Evolutionary conservation across 2,113 vertebrate genomes (phyloP).

Genomic region (Lepidothrix coronata): DNA sequence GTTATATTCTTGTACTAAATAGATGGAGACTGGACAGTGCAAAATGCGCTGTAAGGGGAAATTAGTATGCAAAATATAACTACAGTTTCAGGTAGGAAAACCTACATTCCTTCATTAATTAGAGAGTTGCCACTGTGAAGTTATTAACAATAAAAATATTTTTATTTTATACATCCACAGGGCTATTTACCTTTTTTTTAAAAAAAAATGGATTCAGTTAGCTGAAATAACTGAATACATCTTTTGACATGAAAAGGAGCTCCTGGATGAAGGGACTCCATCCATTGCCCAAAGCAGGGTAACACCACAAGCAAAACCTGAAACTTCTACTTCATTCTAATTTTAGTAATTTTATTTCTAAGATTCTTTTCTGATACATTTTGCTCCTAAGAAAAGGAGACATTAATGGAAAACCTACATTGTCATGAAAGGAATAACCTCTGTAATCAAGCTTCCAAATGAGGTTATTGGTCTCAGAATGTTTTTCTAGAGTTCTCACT

Average conservation of each 20-base stretch:
- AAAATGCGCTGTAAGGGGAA: background rate
- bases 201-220: background rate
- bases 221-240: background rate
- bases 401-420: background rate
- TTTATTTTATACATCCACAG: background rate
- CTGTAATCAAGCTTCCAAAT: background rate
- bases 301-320: background rate
- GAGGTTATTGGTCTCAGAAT: background rate
- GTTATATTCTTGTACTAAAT: background rate
- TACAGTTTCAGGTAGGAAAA: background rate
- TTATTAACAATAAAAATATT: constrained; percentile 10
- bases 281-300: background rate
- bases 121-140: background rate
- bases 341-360: background rate
- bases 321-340: background rate
- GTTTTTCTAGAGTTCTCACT: background rate
- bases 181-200: background rate
- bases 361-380: background rate
- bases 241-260: background rate
- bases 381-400: background rate
- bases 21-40: background rate
- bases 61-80: background rate
- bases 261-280: background rate
- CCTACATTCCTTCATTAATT: constrained; percentile 3
- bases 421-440: background rate